Percentiles rank a stretch among this genome's conserved stretches.
Evolutionary conservation across 2,888 invertebrate species (phyloP).

Genomic region (Lithophane ornitopus): DNA sequence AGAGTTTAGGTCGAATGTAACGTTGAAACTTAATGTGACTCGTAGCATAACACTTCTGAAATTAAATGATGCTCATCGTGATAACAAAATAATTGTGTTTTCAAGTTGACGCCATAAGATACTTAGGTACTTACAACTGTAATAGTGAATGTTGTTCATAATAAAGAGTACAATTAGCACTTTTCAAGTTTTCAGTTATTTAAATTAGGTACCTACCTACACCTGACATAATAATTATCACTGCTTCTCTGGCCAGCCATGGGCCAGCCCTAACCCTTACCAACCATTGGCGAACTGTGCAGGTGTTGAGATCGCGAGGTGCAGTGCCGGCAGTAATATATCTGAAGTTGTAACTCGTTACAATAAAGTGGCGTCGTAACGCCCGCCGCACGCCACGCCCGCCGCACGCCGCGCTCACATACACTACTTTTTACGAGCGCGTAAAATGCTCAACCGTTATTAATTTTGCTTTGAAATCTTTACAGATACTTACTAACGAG

Average conservation of each 20-base stretch:
- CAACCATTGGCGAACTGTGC: neutral
- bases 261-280: neutral
- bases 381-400: neutral
- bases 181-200: neutral
- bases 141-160: neutral
- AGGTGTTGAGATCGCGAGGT: neutral
- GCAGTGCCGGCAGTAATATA: neutral
- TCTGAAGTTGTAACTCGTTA: slow-evolving; percentile 6
- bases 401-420: neutral
- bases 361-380: slow-evolving; percentile 4
- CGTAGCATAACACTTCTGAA: slow-evolving; percentile 3
- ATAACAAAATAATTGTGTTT: neutral
- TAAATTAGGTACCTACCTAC: neutral
- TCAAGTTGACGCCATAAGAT: neutral
- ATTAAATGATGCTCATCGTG: neutral
- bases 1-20: slow-evolving; percentile 5
- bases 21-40: neutral
- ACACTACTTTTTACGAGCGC: slow-evolving; percentile 31
- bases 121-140: neutral
- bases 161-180: neutral
- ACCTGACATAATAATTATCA: neutral
- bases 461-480: slow-evolving; percentile 29
- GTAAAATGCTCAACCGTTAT: slow-evolving; percentile 34
- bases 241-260: neutral
- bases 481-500: slow-evolving; percentile 15